phyloP scores from a whole-genome alignment of 1,140 invertebrate species.

The Colletes latitarsis region DNA sequence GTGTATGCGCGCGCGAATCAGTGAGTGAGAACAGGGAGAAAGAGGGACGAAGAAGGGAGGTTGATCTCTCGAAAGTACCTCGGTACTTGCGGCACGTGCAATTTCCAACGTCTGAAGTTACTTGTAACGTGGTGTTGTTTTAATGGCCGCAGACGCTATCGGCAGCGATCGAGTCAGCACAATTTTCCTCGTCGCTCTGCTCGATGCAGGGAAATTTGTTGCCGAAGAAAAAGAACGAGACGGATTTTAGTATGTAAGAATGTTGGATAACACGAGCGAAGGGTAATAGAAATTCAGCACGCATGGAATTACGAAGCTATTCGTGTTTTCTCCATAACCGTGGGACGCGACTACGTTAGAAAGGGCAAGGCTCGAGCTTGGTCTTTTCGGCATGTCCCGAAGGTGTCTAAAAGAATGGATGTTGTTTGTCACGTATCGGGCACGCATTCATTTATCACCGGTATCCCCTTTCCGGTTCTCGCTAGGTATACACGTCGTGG shows the following conservation, averaged over 20 bases:
- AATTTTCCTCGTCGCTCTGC: conserved; percentile 15
- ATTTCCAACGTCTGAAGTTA: conserved; percentile 63
- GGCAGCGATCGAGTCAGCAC: conserved; percentile 22
- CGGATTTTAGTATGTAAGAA: too few relatives aligned
- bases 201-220: conserved; percentile 9
- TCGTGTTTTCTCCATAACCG: too few relatives aligned
- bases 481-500: background rate
- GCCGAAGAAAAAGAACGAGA: background rate
- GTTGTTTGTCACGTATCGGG: conserved; percentile 38
- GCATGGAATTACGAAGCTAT: too few relatives aligned
- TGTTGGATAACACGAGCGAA: too few relatives aligned
- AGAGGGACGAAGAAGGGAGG: background rate
- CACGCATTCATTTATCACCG: conserved; percentile 63
- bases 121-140: conserved; percentile 43
- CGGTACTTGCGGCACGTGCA: conserved; percentile 54
- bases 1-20: too few relatives aligned
- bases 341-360: too few relatives aligned
- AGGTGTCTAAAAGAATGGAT: conserved; percentile 37
- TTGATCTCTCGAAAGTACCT: conserved; percentile 49
- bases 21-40: background rate
- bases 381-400: conserved; percentile 15
- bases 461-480: conserved; percentile 1
- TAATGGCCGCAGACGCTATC: conserved; percentile 41
- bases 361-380: too few relatives aligned
- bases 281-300: too few relatives aligned